Percentiles rank a stretch among this genome's conserved stretches.
These are phyloP conservation scores for Dromococcyx pavoninus DNA, from an alignment of 2,797 vertebrate genomes.

Conservation along the genomic window DNA sequence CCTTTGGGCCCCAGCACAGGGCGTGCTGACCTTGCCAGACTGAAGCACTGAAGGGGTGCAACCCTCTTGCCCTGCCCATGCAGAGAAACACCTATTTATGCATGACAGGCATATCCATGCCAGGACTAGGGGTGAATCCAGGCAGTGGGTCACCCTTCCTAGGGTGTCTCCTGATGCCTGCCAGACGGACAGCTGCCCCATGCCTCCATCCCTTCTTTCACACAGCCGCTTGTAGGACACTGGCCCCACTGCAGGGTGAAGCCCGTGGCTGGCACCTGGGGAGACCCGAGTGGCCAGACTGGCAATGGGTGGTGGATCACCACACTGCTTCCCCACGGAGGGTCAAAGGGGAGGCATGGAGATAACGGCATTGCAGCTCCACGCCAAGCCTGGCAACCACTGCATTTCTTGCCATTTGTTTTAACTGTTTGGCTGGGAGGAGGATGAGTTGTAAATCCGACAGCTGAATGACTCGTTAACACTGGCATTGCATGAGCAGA, in stretches of 20 bases:
- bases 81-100: background rate
- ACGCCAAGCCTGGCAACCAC: background rate
- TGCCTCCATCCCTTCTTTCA: background rate
- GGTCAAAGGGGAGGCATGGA: background rate
- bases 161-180: background rate
- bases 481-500: constrained; percentile 46
- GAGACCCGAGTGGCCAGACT: accelerated
- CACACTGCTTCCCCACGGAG: background rate
- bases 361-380: background rate
- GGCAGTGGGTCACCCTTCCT: background rate
- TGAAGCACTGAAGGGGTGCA: background rate
- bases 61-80: background rate
- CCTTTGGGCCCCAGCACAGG: background rate
- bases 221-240: background rate
- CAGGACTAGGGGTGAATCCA: background rate
- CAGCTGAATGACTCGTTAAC: constrained; percentile 9
- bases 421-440: background rate
- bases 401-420: background rate
- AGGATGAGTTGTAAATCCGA: background rate
- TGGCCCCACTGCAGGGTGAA: background rate
- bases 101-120: accelerated
- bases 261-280: background rate
- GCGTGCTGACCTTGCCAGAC: background rate
- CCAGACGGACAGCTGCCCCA: background rate
- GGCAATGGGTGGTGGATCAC: background rate